Percentiles rank a stretch among this genome's conserved stretches.
Conservation (phyloP, 2,113 vertebrate genomes). For the Epinephelus cyanopodus region DNA sequence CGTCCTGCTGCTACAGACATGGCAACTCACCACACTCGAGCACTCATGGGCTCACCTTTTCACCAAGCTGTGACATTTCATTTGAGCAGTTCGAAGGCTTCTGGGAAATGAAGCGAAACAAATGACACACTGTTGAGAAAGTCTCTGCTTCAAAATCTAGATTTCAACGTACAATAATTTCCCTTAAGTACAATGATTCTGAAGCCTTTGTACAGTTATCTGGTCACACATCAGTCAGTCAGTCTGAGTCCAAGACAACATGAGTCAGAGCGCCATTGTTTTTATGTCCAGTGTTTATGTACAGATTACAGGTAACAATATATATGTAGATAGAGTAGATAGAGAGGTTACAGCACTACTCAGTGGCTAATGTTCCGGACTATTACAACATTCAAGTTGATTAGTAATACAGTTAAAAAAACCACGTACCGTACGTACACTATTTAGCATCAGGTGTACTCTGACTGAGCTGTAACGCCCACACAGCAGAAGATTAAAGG, state of each 20-base stretch:
- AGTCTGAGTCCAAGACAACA: constrained; percentile 20
- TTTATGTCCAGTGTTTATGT: constrained; percentile 54
- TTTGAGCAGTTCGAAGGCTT: no score
- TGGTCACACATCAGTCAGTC: background rate
- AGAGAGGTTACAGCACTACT: constrained; percentile 64
- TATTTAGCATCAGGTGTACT: constrained; percentile 25
- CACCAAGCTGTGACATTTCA: no score
- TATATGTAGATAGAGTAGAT: constrained; percentile 57
- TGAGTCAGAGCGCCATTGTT: background rate
- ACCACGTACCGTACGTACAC: constrained; percentile 73
- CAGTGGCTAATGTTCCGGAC: constrained; percentile 70
- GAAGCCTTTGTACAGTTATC: background rate
- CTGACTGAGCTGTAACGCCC: constrained; percentile 36
- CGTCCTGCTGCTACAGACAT: no score
- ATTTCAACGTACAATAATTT: background rate
- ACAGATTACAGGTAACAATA: constrained; percentile 66
- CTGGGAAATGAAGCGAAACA: no score
- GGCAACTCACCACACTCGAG: no score
- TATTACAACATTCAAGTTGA: constrained; percentile 85
- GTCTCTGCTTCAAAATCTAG: background rate
- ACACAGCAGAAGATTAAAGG: constrained; percentile 38
- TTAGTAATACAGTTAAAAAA: constrained; percentile 85
- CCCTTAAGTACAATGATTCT: no score
- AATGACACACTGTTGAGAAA: no score
- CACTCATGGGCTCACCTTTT: no score